Base-by-base conservation (phyloP, 2,113 vertebrate genomes). In the Lepus europaeus region DNA sequence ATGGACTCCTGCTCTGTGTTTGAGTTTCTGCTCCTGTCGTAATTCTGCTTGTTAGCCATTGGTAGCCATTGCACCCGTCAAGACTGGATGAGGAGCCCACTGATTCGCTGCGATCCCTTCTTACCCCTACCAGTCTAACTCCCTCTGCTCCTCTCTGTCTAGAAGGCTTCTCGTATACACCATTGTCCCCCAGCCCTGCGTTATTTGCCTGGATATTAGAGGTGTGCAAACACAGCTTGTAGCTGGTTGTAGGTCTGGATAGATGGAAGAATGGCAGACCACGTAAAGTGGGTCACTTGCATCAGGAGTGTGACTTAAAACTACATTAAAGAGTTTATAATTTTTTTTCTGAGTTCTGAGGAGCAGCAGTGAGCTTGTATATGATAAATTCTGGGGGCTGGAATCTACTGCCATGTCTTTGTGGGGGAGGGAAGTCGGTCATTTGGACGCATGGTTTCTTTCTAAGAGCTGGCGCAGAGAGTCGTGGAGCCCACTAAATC, bases 61-160 rank as follows among this genome's bases (percentile, higher is more conserved):
- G 33, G 23, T 33, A 49, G 9, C 36, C 83, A 33, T 33, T 39
- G 6, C 7, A 61, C 5, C 36, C 29, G 9, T 56, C 12, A 68
- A 2, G 16, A 56, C 25, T n/a, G 4, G 4, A 23, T 22, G 63
- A 31, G 22, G 36, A 13, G n/a, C 17, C 11, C 5, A 23, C 89
- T 78, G 31, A 31, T 66, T 59, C 33, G 9, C 13, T 1, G 13
- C 29, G 8, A 8, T 61, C 10, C 27, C 13, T 29, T 6, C 5
- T 22, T 3, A 1, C 1, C 2, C 19, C 12, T 53, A 10, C 16
- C 11, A 1, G 8, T 36, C 5, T 70, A n/a, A 3, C 45, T 14
- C 9, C 20, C 6, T 63, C 20, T 70, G 25, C 29, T 45, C 53
- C 0, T 81, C 31, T 83, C 25, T 74, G 0, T 45, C 49, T 59